Conservation (phyloP, 1,140 invertebrate species). For the Phthorimaea operculella region DNA sequence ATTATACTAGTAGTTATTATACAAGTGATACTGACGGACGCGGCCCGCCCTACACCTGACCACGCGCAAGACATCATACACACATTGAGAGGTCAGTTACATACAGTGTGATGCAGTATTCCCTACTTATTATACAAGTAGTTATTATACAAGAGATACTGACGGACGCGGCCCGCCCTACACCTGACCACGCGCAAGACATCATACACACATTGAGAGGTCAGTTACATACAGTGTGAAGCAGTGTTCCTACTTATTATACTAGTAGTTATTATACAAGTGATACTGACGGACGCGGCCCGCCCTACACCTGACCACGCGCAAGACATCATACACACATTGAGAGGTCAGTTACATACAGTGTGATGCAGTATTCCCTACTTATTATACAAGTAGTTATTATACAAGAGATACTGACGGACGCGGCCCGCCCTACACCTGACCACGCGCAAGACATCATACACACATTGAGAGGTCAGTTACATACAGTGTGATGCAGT, state of each 20-base stretch:
- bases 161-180: slow-evolving; percentile 58
- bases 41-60: slow-evolving; percentile 38
- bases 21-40: slow-evolving; percentile 72
- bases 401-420: slow-evolving; percentile 73
- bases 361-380: slow-evolving; percentile 80
- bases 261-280: too few relatives aligned
- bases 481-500: too few relatives aligned
- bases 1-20: slow-evolving; percentile 89
- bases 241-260: too few relatives aligned
- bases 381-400: slow-evolving; percentile 89
- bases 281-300: slow-evolving; percentile 70
- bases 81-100: slow-evolving; percentile 35
- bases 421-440: slow-evolving; percentile 48
- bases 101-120: too few relatives aligned
- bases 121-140: too few relatives aligned
- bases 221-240: too few relatives aligned
- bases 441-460: slow-evolving; percentile 38
- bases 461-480: slow-evolving; percentile 40
- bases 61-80: too few relatives aligned
- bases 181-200: slow-evolving; percentile 30
- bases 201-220: slow-evolving; percentile 46
- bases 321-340: slow-evolving; percentile 37
- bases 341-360: slow-evolving; percentile 44
- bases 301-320: slow-evolving; percentile 36
- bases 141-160: slow-evolving; percentile 76